Percentiles rank a stretch among this genome's conserved stretches.
phyloP scores from a whole-genome alignment of 2,113 vertebrate species.

The Rutilus rutilus region DNA sequence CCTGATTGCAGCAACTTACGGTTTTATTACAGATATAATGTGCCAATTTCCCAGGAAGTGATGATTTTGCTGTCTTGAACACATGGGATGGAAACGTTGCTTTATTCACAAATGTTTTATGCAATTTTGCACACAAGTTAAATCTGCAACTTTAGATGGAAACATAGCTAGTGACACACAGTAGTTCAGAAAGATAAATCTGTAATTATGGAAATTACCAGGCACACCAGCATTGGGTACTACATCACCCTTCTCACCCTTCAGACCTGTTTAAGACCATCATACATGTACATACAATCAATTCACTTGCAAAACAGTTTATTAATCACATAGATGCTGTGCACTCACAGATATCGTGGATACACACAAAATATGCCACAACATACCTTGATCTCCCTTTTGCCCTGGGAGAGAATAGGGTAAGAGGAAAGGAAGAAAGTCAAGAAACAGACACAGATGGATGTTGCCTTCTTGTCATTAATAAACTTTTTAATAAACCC shows the following conservation, averaged over 20 bases:
- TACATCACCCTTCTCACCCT: conserved; percentile 20
- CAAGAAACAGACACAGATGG: not conserved
- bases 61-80: too few relatives aligned
- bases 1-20: too few relatives aligned
- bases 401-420: not conserved
- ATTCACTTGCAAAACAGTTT: not conserved
- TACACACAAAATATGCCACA: not conserved
- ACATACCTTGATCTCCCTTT: conserved; percentile 45
- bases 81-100: too few relatives aligned
- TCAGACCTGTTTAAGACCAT: conserved; percentile 29
- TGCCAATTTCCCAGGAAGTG: too few relatives aligned
- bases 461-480: not conserved
- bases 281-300: not conserved
- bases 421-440: not conserved
- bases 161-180: too few relatives aligned
- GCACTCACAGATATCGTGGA: not conserved
- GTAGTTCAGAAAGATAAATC: not conserved
- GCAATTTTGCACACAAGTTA: too few relatives aligned
- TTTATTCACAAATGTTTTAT: too few relatives aligned
- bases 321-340: not conserved
- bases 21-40: too few relatives aligned
- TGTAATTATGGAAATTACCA: not conserved
- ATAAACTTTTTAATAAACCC: not conserved
- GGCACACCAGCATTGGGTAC: not conserved
- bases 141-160: too few relatives aligned